A percentile compares a stretch with the other conserved stretches of the same genome.
These are phyloP conservation scores for Pangasius krempfi DNA, from an alignment of 2,797 vertebrate genomes.

Conservation along the genomic window DNA sequence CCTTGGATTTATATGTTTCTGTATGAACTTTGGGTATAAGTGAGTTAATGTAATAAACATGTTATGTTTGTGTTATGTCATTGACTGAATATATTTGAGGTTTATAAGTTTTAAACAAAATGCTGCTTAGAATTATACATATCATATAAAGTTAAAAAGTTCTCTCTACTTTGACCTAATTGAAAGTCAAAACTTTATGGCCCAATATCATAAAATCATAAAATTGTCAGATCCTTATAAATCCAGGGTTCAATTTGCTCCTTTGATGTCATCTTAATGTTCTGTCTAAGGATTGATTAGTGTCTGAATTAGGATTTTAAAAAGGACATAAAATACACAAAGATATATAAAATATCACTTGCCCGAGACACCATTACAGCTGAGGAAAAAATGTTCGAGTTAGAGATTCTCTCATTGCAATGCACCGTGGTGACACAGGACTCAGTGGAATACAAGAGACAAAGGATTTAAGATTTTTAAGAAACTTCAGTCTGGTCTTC, in stretches of 20 bases:
- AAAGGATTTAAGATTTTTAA: conserved; percentile 35
- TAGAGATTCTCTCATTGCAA: neutral
- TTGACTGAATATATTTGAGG: neutral
- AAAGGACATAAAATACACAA: neutral
- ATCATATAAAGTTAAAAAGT: neutral
- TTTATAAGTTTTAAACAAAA: neutral
- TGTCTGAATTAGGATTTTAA: neutral
- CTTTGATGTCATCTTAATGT: neutral
- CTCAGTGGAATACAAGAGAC: conserved; percentile 46
- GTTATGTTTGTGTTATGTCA: neutral
- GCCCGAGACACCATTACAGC: neutral
- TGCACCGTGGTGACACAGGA: conserved; percentile 22
- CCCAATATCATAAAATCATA: neutral
- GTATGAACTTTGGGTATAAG: neutral
- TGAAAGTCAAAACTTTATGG: neutral
- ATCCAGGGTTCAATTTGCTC: neutral
- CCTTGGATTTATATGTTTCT: neutral
- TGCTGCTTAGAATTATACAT: neutral
- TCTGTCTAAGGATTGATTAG: neutral
- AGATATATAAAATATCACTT: neutral
- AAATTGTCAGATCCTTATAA: neutral
- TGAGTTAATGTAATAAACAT: neutral
- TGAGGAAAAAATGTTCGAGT: neutral
- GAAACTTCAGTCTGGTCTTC: conserved; percentile 36
- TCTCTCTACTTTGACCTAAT: neutral